Evolutionary conservation across 1,140 invertebrate species (phyloP).

Genomic region (Ostrea edulis): DNA sequence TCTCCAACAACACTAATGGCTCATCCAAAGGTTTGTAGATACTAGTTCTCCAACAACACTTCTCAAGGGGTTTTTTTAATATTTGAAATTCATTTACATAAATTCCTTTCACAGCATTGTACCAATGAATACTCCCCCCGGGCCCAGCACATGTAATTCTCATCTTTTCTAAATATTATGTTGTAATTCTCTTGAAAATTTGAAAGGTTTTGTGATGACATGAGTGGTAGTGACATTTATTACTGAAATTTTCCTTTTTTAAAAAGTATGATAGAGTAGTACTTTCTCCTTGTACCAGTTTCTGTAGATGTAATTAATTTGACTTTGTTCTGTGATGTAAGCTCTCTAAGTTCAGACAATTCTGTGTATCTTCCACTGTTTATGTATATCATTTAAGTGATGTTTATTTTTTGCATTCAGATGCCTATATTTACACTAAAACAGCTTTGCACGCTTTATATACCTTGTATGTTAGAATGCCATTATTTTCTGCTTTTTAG

Average conservation of each 20-base stretch:
- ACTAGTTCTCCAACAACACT: neutral
- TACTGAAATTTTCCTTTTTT: too few relatives aligned
- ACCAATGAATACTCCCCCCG: too few relatives aligned
- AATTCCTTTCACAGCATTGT: too few relatives aligned
- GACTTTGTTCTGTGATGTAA: neutral
- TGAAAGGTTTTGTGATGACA: too few relatives aligned
- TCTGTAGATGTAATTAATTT: neutral
- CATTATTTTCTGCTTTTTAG: conserved; percentile 28
- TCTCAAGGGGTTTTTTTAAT: neutral
- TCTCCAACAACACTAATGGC: conserved; percentile 28
- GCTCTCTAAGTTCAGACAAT: neutral
- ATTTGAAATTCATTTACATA: too few relatives aligned
- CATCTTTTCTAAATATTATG: too few relatives aligned
- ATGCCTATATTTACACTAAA: conserved; percentile 16
- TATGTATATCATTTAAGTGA: neutral
- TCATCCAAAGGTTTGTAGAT: conserved; percentile 1
- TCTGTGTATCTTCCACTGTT: neutral
- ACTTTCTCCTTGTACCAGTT: too few relatives aligned
- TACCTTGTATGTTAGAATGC: conserved; percentile 38
- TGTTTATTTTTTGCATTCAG: neutral
- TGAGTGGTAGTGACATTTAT: too few relatives aligned
- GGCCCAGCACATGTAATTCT: too few relatives aligned
- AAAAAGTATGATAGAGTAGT: too few relatives aligned
- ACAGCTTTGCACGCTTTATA: conserved; percentile 1
- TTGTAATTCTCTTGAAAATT: too few relatives aligned